Percentiles rank a stretch among this genome's conserved stretches.
These are phyloP conservation scores for Gallinago nigripennis DNA, from an alignment of 2,797 vertebrate genomes.

Conservation along the genomic window DNA sequence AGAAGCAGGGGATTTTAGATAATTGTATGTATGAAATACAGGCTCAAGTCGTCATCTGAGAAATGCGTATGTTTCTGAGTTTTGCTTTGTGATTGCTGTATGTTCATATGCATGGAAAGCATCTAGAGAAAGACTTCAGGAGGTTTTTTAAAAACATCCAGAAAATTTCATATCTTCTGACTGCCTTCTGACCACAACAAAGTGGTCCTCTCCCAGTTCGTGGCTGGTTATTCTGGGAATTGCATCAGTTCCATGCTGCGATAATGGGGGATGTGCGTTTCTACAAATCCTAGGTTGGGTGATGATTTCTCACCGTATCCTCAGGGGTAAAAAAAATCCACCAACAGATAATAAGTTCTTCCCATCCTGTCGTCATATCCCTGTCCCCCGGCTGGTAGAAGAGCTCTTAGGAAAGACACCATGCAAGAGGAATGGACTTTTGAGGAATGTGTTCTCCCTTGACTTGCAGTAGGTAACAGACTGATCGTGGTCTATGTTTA, in stretches of 20 bases:
- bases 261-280: not conserved
- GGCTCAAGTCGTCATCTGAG: not conserved
- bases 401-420: not conserved
- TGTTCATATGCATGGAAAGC: not conserved
- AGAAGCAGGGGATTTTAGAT: not conserved
- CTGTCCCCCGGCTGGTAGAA: accelerated
- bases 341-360: not conserved
- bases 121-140: not conserved
- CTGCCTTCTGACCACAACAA: not conserved
- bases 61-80: accelerated
- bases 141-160: not conserved
- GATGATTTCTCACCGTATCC: not conserved
- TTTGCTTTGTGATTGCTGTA: not conserved
- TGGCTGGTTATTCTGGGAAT: not conserved
- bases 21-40: not conserved
- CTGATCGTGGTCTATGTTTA: not conserved
- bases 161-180: not conserved
- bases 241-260: not conserved
- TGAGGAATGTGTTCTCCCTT: not conserved
- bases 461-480: no score
- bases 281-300: not conserved
- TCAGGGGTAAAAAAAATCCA: not conserved
- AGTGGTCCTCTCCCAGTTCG: not conserved
- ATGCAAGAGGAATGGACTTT: accelerated
- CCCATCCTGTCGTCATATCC: no score